Conservation (phyloP, 2,888 invertebrate genomes). For the Hedya salicella region DNA sequence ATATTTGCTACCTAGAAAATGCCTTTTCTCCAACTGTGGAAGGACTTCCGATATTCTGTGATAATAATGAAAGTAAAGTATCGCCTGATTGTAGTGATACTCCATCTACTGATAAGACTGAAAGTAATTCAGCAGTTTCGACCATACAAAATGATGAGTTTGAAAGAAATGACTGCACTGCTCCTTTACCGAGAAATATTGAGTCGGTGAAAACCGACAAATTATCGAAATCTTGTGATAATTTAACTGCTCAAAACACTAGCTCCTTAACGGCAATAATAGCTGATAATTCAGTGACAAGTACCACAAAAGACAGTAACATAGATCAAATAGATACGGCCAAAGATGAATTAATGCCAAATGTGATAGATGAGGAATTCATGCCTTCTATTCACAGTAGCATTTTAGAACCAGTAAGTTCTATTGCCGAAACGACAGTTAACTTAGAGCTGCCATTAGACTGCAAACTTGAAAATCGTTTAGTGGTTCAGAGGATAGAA, state of each 20-base stretch:
- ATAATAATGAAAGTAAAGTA: conserved; percentile 72
- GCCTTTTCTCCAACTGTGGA: conserved; percentile 88
- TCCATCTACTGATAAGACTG: conserved; percentile 85
- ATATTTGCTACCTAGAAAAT: conserved; percentile 86
- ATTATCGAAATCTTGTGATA: conserved; percentile 50
- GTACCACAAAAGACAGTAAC: conserved; percentile 41
- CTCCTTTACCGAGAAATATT: conserved; percentile 14
- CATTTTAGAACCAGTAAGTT: conserved; percentile 85
- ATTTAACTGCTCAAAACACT: conserved; percentile 36
- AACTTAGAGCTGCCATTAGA: conserved; percentile 84
- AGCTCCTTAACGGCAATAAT: conserved; percentile 33
- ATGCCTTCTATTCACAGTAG: conserved; percentile 86
- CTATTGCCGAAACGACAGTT: conserved; percentile 79
- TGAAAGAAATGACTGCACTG: conserved; percentile 57
- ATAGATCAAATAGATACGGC: conserved; percentile 9
- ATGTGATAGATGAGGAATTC: conserved; percentile 85
- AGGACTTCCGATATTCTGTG: conserved; percentile 83
- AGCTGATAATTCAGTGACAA: conserved; percentile 28
- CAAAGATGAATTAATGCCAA: conserved; percentile 63
- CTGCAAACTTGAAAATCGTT: conserved; percentile 75
- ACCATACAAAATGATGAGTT: conserved; percentile 80
- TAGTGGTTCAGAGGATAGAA: conserved; percentile 84
- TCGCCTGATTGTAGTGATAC: conserved; percentile 82
- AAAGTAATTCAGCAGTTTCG: conserved; percentile 80
- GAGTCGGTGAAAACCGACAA: conserved; percentile 53